phyloP scores from a whole-genome alignment of 2,113 vertebrate species.

The Addax nasomaculatus region DNA sequence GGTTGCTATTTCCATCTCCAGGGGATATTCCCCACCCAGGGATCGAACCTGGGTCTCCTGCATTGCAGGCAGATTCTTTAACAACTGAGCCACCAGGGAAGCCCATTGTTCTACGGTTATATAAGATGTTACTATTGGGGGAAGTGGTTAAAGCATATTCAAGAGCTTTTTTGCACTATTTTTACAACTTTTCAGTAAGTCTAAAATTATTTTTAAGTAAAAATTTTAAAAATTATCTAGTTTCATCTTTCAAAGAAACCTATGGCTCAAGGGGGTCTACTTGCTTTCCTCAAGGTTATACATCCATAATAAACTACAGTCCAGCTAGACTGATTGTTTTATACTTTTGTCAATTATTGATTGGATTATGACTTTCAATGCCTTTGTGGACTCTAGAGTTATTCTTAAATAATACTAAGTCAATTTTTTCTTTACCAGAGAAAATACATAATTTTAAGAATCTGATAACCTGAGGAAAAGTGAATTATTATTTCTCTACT shows the following conservation, averaged over 20 bases:
- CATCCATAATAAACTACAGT: neutral
- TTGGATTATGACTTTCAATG: neutral
- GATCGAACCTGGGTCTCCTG: neutral
- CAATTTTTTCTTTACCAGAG: neutral
- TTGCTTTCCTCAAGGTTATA: neutral
- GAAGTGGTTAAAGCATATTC: neutral
- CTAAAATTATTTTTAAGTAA: neutral
- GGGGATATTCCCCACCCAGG: neutral
- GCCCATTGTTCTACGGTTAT: neutral
- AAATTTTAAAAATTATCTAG: neutral
- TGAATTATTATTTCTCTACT: neutral
- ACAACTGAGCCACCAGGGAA: neutral
- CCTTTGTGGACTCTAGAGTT: neutral
- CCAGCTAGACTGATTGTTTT: neutral
- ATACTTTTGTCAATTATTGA: neutral
- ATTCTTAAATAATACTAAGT: neutral
- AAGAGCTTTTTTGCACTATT: neutral
- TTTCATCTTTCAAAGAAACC: slow-evolving; percentile 2
- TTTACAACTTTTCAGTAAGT: neutral
- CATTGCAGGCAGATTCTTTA: neutral
- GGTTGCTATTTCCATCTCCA: neutral
- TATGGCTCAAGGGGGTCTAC: neutral
- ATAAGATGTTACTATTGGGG: neutral
- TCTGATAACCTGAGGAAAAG: neutral
- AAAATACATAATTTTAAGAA: neutral